phyloP scores from a whole-genome alignment of 2,888 invertebrate species.

The Cheilosia soror region DNA sequence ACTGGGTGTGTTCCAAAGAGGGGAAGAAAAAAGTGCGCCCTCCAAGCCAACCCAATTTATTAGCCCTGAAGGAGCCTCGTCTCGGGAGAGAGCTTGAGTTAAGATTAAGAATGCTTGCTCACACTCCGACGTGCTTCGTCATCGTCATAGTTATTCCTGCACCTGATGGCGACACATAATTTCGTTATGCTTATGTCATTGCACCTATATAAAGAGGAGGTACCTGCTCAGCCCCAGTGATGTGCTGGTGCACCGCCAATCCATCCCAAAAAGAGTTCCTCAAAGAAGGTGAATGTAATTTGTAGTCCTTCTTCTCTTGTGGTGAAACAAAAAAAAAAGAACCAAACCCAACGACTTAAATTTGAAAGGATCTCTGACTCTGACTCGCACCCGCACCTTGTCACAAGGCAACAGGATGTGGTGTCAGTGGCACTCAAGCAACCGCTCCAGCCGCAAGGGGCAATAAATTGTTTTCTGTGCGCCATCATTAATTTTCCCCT shows the following conservation, averaged over 20 bases:
- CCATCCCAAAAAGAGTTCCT: neutral
- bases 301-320: conserved; percentile 48
- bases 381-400: conserved; percentile 23
- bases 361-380: conserved; percentile 26
- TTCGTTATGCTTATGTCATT: conserved; percentile 50
- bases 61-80: conserved; percentile 12
- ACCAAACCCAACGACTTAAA: neutral
- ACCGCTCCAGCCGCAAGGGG: conserved; percentile 63
- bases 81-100: neutral
- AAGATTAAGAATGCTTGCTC: conserved; percentile 28
- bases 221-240: neutral
- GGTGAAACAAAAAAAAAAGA: conserved; percentile 20
- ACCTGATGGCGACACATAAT: conserved; percentile 44
- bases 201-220: conserved; percentile 5
- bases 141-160: conserved; percentile 7
- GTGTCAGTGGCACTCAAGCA: conserved; percentile 66
- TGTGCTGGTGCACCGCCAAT: neutral
- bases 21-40: conserved; percentile 9
- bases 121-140: neutral
- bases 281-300: conserved; percentile 64
- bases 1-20: conserved; percentile 9
- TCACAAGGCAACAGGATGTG: conserved; percentile 55
- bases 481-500: conserved; percentile 77
- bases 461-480: conserved; percentile 77
- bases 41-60: conserved; percentile 52